Evolutionary conservation across 2,797 vertebrate species (phyloP), one percentile per base, ranked within the genome.

Genomic region (Triplophysa bombifrons): DNA sequence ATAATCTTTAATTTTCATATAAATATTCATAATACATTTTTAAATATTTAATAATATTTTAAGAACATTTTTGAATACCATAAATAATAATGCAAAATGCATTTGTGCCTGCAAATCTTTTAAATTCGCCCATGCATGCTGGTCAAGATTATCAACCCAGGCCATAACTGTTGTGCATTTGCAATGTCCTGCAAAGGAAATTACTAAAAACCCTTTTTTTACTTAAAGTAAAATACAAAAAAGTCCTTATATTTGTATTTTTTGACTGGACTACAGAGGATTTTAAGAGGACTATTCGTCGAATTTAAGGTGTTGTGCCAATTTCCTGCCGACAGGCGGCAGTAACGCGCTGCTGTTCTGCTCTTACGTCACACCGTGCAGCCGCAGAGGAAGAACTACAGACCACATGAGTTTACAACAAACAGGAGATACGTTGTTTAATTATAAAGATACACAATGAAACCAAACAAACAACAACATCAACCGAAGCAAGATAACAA

Each of bases 401-500:
- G 17, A 4, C 16, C 58, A 30, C 69, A 17, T 0, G 69, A 48
- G 60, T 66, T 72, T 65, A 78, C 30, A 13, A 25, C 17, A 48
- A 1, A 25, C 2, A 0, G 17, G 19, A 17, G 3, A 46, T 53
- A 30, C 46, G 20, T 10, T 11, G 1, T 34, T 60, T 34, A 34
- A 34, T 10, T 5, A 34, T 14, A 17, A 17, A 64, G 64, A 2
- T 17, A n/a, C 60, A 72, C 16, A 12, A 79, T 79, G 77, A 79
- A 79, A 48, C 16, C 77, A 46, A 8, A 56, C n/a, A 79, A 44
- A 56, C 68, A 65, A 12, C 60, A 30, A 8, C 66, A 58, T 22
- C 69, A 65, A 1, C 60, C 72, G 60, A 66, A 66, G 60, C 65
- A 72, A 0, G 69, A 79, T 1, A 78, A 71, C 3, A 66, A 58